phyloP scores from a whole-genome alignment of 1,140 invertebrate species.

The Micrasema longulum region DNA sequence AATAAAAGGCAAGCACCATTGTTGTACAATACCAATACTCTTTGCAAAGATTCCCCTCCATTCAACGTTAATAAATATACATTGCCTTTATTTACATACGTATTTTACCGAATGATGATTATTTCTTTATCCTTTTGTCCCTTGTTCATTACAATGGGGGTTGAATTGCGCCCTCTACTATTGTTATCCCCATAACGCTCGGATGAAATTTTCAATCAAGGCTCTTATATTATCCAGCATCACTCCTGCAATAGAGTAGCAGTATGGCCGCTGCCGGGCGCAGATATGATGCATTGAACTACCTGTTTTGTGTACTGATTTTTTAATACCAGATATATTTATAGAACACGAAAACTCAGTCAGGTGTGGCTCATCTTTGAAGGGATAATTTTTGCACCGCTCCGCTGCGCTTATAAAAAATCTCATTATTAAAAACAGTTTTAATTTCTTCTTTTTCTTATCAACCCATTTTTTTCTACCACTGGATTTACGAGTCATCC shows the following conservation, averaged over 20 bases:
- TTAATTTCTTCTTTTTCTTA: no score
- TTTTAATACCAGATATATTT: constrained; percentile 3
- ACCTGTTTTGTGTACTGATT: constrained; percentile 12
- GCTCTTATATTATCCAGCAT: constrained; percentile 33
- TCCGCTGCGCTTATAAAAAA: no score
- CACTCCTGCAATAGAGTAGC: constrained; percentile 7
- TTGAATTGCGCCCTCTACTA: constrained; percentile 1
- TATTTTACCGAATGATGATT: no score
- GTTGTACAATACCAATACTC: no score
- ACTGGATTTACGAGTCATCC: no score
- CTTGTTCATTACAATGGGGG: constrained; percentile 14
- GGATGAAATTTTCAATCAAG: constrained; percentile 50
- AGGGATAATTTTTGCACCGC: no score
- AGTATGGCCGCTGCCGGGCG: background rate
- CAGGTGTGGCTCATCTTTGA: no score
- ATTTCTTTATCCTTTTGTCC: background rate
- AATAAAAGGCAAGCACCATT: no score
- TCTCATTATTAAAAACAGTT: no score
- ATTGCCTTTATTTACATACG: no score
- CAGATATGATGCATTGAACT: constrained; percentile 23
- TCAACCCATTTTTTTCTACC: no score
- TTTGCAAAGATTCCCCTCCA: background rate
- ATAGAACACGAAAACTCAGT: no score
- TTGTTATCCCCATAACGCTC: constrained; percentile 35
- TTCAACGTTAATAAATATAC: background rate